Evolutionary conservation across 2,113 vertebrate genomes (phyloP), one percentile per base, ranked within the genome.

Genomic region (Diphyllodes magnificus): DNA sequence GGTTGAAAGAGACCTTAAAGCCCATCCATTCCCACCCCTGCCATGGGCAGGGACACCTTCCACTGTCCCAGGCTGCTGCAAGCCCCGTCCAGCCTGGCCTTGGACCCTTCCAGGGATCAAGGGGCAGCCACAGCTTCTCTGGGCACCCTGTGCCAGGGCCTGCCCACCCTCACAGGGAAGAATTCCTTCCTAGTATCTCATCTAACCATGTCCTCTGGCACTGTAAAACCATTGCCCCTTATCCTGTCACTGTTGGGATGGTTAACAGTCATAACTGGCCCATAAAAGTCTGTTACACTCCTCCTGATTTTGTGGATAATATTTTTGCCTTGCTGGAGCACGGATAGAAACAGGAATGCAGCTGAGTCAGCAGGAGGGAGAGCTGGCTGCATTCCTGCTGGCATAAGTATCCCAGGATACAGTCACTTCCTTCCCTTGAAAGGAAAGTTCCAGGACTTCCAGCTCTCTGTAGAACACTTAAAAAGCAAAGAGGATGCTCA

Each of bases 281-380:
- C 10, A 3, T 16, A 11, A 9, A n/a, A 21, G 8, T 21, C 6
- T 24, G 18, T 23, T 23, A 3, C 4, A 0, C 40, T 73, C 3
- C 40, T 42, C 22, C 25, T 71, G 53, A 15, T n/a, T 69, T 68
- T 42, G 57, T 30, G 28, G 51, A 1, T 18, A 16, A 39, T 11
- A 28, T 31, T 73, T 47, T 69, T 73, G 54, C 56, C 18, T 71
- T 0, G 0, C 35, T 76, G 2, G 7, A 30, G 50, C 1, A 1
- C 17, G 14, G 79, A 4, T 15, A 10, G 61, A 14, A 33, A 1
- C 40, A 64, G 35, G 37, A 54, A 25, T 9, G 18, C 70, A 70
- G 35, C 30, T 11, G 37, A 88, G 72, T 18, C 86, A 61, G 49
- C 57, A 22, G 49, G 9, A 42, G 40, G 69, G 56, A 75, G 56